Evolutionary conservation across 2,888 invertebrate species (phyloP).

Genomic region (Dendrolimus houi): DNA sequence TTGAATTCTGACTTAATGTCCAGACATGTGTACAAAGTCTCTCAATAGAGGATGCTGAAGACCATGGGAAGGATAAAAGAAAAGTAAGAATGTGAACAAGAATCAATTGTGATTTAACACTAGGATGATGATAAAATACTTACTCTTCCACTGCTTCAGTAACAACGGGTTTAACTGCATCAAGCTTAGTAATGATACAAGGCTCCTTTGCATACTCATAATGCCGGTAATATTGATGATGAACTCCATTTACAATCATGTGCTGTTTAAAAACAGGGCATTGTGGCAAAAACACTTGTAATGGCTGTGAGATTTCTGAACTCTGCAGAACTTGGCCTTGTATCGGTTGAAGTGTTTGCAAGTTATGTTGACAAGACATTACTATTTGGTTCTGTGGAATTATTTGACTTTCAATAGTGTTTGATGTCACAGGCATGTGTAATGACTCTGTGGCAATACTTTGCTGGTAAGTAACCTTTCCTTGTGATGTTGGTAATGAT

Average conservation of each 20-base stretch:
- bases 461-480: slow-evolving; percentile 52
- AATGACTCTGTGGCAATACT: slow-evolving; percentile 43
- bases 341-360: slow-evolving; percentile 36
- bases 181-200: slow-evolving; percentile 41
- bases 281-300: slow-evolving; percentile 52
- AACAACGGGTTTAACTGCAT: slow-evolving; percentile 27
- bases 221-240: slow-evolving; percentile 45
- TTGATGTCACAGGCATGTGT: slow-evolving; percentile 41
- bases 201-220: slow-evolving; percentile 51
- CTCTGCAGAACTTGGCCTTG: slow-evolving; percentile 36
- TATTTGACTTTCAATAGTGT: slow-evolving; percentile 37
- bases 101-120: no score
- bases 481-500: slow-evolving; percentile 39
- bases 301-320: slow-evolving; percentile 43
- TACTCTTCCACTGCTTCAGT: slow-evolving; percentile 39
- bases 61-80: no score
- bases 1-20: no score
- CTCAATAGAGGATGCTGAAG: no score
- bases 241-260: slow-evolving; percentile 43
- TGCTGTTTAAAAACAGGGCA: slow-evolving; percentile 48
- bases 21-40: no score
- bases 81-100: no score
- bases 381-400: slow-evolving; percentile 52
- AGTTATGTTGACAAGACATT: slow-evolving; percentile 55
- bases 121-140: slow-evolving; percentile 18